Percentiles rank a stretch among this genome's conserved stretches.
Evolutionary conservation across 2,888 invertebrate species (phyloP).

Genomic region (Autographa pulchrina): DNA sequence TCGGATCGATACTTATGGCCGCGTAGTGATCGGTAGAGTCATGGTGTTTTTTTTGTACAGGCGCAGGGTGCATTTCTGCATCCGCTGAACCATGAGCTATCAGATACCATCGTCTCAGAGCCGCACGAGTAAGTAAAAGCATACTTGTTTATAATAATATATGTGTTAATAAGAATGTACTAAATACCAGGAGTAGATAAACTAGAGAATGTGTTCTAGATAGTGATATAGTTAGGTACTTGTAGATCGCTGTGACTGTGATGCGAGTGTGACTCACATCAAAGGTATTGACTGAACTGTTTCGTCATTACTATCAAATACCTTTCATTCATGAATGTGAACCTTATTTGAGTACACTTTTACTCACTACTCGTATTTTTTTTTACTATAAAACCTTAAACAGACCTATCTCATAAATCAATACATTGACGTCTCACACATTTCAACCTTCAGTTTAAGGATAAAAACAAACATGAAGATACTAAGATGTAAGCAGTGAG

Average conservation of each 20-base stretch:
- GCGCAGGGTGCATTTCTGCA: conserved; percentile 90
- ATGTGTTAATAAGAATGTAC: conserved; percentile 14
- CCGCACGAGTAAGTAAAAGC: conserved; percentile 93
- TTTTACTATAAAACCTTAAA: too few species aligned
- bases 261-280: conserved; percentile 70
- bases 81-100: conserved; percentile 95
- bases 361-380: neutral
- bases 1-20: conserved; percentile 72
- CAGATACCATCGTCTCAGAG: conserved; percentile 94
- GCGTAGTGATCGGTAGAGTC: conserved; percentile 66
- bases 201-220: conserved; percentile 31
- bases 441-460: neutral
- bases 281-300: conserved; percentile 59
- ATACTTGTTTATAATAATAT: conserved; percentile 3
- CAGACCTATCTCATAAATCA: neutral
- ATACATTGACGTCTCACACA: neutral
- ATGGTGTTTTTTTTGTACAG: conserved; percentile 82
- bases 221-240: conserved; percentile 45
- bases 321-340: conserved; percentile 28
- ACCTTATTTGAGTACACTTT: neutral
- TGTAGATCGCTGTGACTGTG: conserved; percentile 45
- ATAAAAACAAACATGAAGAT: too few species aligned
- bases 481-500: too few species aligned
- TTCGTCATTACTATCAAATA: conserved; percentile 26
- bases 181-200: conserved; percentile 10